Evolutionary conservation across 2,888 invertebrate genomes (phyloP), one percentile per base, ranked within the genome.

Genomic region (Drosophila fulvimacula): DNA sequence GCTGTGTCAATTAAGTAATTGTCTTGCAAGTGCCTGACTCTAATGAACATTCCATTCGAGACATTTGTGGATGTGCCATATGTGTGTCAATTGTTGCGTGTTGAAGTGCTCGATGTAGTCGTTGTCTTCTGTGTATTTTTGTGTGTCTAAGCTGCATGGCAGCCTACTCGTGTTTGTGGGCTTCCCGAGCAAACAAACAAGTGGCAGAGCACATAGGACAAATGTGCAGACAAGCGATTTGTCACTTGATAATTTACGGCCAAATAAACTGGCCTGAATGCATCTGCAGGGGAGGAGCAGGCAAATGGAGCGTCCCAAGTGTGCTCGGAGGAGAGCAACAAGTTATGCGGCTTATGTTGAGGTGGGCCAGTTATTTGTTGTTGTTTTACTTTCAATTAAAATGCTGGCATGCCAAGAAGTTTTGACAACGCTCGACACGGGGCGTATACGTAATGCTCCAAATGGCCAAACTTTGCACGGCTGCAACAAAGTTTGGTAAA

Each of bases 151-250:
- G 53, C 34, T 51, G 52, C 61, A 69, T 66, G 34, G 39, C 62
- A 49, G 44, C 46, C 51, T 61, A 79, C 67, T 69, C 69, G 63
- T 68, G 79, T 72, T 69, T 63, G 58, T 62, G 72, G 32, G 74
- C 64, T 82, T 76, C 64, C 59, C 59, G 57, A 72, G 57, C 71
- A 81, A 81, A 76, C 76, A 81, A 85, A 67, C 77, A 79, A 70
- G 66, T 87, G 82, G 64, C 70, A 68, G 58, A 67, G 42, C 58
- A 51, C 34, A 56, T 51, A 66, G 69, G 55, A 73, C 80, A 74
- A 76, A 82, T 74, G 73, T 68, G 80, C 55, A 69, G 88, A 88
- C 83, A 80, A 76, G 70, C 73, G 69, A 82, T 88, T 86, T 88
- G 86, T 86, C 86, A 80, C 83, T 74, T 64, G 55, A 60, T 79